phyloP scores from a whole-genome alignment of 2,113 vertebrate species.

The Rhinichthys klamathensis region DNA sequence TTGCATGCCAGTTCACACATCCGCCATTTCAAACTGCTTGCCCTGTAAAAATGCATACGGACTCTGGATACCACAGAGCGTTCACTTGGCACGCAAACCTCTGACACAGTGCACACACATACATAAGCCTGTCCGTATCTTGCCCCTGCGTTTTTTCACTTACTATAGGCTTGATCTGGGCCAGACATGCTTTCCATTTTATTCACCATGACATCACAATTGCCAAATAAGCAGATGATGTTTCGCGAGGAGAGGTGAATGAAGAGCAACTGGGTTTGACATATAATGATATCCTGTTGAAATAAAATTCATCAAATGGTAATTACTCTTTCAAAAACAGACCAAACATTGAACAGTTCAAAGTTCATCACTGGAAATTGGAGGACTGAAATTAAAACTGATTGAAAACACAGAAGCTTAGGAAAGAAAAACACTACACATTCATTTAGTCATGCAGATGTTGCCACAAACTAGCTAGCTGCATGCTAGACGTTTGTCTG shows the following conservation, averaged over 20 bases:
- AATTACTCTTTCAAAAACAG: constrained; percentile 52
- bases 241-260: constrained; percentile 38
- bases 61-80: constrained; percentile 12
- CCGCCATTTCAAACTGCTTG: constrained; percentile 27
- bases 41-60: constrained; percentile 27
- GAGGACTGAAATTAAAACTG: constrained; percentile 23
- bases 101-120: neutral
- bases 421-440: constrained; percentile 16
- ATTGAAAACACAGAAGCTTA: constrained; percentile 35
- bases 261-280: constrained; percentile 49
- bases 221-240: constrained; percentile 52
- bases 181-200: constrained; percentile 60
- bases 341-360: constrained; percentile 16
- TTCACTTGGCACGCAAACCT: constrained; percentile 4
- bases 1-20: constrained; percentile 54
- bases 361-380: neutral
- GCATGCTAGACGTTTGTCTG: neutral
- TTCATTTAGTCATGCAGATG: constrained; percentile 22
- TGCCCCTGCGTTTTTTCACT: constrained; percentile 13
- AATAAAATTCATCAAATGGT: constrained; percentile 54
- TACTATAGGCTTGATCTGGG: constrained; percentile 16
- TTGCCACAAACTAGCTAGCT: neutral
- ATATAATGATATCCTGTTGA: constrained; percentile 60
- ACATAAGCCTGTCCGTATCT: neutral
- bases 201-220: constrained; percentile 52